Conservation (phyloP, 2,113 vertebrate genomes). For the Callaeas wilsoni region DNA sequence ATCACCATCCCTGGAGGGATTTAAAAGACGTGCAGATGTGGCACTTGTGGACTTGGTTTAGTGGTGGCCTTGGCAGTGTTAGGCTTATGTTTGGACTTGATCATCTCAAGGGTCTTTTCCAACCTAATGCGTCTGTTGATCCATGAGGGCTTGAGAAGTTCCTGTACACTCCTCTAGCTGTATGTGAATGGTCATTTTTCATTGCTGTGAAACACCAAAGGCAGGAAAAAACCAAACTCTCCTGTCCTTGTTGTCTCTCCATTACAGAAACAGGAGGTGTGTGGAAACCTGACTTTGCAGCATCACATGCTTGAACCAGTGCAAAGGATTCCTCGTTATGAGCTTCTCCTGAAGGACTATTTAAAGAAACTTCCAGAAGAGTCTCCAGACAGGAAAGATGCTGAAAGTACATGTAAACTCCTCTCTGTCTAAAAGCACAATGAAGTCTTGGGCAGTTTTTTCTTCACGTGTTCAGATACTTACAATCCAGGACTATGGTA, state of each 20-base stretch:
- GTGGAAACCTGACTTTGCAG: constrained; percentile 93
- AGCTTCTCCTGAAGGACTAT: constrained; percentile 94
- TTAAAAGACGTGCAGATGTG: neutral
- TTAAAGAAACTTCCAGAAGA: constrained; percentile 90
- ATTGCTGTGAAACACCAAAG: neutral
- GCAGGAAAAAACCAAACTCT: neutral
- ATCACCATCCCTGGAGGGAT: neutral
- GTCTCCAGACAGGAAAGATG: constrained; percentile 85
- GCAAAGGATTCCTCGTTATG: constrained; percentile 94
- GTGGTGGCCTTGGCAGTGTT: neutral
- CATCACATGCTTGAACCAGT: constrained; percentile 98
- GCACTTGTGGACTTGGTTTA: neutral
- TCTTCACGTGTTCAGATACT: neutral
- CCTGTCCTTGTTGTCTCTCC: neutral
- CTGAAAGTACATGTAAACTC: constrained; percentile 81
- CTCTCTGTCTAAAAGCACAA: neutral
- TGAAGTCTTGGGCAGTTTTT: neutral
- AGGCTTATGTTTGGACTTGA: neutral
- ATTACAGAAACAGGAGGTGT: constrained; percentile 89
- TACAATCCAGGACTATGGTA: neutral
- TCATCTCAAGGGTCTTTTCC: neutral
- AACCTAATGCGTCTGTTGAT: neutral
- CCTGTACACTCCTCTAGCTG: neutral
- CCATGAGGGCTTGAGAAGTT: neutral
- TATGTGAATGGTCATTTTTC: neutral